phyloP scores from a whole-genome alignment of 2,113 vertebrate genomes.

The Budorcas taxicolor region DNA sequence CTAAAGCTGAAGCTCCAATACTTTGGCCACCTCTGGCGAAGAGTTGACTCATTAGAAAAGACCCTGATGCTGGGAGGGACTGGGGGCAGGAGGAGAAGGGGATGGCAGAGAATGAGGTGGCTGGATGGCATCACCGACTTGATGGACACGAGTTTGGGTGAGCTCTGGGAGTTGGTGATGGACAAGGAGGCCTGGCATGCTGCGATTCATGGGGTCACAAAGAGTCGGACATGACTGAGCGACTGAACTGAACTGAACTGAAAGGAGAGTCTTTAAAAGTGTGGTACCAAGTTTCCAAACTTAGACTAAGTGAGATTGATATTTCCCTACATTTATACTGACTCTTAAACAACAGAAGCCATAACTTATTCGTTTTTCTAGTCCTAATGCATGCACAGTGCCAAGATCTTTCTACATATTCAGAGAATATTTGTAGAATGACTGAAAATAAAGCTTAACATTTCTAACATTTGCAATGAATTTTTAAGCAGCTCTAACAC shows the following conservation, averaged over 20 bases:
- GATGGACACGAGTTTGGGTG: too few relatives aligned
- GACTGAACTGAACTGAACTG: too few relatives aligned
- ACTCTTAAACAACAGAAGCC: neutral
- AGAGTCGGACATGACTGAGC: too few relatives aligned
- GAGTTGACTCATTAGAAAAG: too few relatives aligned
- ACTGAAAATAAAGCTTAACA: constrained; percentile 4
- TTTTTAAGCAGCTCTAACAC: neutral
- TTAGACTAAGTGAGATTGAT: neutral
- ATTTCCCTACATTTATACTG: neutral
- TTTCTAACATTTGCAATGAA: neutral
- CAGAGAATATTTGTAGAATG: neutral
- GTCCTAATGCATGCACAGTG: neutral
- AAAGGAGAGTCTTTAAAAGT: neutral
- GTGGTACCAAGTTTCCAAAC: neutral
- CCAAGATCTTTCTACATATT: neutral
- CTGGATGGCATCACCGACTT: too few relatives aligned
- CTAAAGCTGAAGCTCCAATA: too few relatives aligned
- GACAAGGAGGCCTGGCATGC: too few relatives aligned
- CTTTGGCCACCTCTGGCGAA: too few relatives aligned
- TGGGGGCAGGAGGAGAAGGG: too few relatives aligned
- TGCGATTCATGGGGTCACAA: accelerated
- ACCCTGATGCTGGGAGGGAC: too few relatives aligned
- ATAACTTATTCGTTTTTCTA: neutral
- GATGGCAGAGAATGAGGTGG: too few relatives aligned
- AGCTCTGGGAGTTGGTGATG: too few relatives aligned